These are phyloP conservation scores for Callyntrura guangdongensis DNA, from an alignment of 2,888 invertebrate species.

Conservation along the genomic window DNA sequence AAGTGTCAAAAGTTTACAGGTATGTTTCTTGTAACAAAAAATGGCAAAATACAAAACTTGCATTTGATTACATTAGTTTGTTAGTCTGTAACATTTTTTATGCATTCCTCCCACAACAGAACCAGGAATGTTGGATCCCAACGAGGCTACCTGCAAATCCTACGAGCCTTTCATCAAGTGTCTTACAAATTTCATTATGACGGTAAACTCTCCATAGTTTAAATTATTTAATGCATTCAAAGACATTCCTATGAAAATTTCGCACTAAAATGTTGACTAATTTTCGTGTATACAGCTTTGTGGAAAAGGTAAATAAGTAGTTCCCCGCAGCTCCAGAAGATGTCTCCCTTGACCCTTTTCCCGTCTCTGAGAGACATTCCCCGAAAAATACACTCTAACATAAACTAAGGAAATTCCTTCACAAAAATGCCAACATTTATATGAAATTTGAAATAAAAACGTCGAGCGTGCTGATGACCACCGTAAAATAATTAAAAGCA, in stretches of 20 bases:
- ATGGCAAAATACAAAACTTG: too few relatives aligned
- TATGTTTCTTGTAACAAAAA: slow-evolving; percentile 45
- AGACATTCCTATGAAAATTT: neutral
- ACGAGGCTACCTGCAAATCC: slow-evolving; percentile 74
- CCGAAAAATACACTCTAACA: neutral
- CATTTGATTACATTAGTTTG: too few relatives aligned
- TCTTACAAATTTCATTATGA: slow-evolving; percentile 78
- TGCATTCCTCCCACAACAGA: slow-evolving; percentile 61
- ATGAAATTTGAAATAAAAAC: slow-evolving; percentile 3
- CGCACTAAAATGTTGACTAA: neutral
- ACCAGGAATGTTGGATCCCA: slow-evolving; percentile 64
- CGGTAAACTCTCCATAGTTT: slow-evolving; percentile 32
- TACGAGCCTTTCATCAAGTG: slow-evolving; percentile 80
- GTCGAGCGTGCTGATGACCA: neutral
- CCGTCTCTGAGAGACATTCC: too few relatives aligned
- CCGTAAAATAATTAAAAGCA: neutral
- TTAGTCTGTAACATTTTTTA: too few relatives aligned
- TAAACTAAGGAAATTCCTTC: neutral
- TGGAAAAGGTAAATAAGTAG: slow-evolving; percentile 50
- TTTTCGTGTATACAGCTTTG: slow-evolving; percentile 46
- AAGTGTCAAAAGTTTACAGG: slow-evolving; percentile 77
- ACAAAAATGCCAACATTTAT: neutral
- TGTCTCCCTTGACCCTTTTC: neutral
- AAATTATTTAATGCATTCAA: neutral
- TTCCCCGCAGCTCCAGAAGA: too few relatives aligned